Base-by-base conservation (phyloP, 2,888 invertebrate genomes). In the Agonum fuliginosum region DNA sequence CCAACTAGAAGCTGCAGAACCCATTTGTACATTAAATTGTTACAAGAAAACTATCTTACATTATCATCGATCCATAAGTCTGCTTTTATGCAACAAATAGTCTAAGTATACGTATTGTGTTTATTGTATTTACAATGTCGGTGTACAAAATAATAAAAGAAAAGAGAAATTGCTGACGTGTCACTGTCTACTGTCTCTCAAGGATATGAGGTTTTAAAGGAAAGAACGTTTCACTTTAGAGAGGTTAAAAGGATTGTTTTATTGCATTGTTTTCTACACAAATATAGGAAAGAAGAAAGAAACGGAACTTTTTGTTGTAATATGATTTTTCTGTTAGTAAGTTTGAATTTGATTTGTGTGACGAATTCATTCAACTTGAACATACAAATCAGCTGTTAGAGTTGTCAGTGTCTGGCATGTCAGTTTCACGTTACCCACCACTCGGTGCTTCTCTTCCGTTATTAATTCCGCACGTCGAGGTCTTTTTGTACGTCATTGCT, bases 201-300 rank as follows among this genome's bases (percentile, higher is more conserved):
- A 62, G 74, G 27, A 73, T 73, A 73, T 74, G 46, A 43, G 62
- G 27, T 74, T 62, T 51, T 70, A 51, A 24, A 62, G 46, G 24
- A n/a, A n/a, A 74, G 62, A 46, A 43, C 37, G 37, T 58, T 74
- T 74, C 62, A 65, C 24, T 62, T 46, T 43, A 22, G 46, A 41
- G 62, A 62, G 46, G 10, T 46, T 17, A 5, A 37, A 12, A n/a
- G 46, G 17, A 46, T 46, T 6, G 12, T 10, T 46, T 8, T 46
- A 12, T 14, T 46, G 46, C 14, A 6, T 17, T 54, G 8, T 22
- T 54, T 12, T 37, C 41, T n/a, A n/a, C n/a, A n/a, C n/a, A n/a
- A n/a, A n/a, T n/a, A n/a, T n/a, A n/a, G n/a, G n/a, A n/a, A n/a
- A n/a, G n/a, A n/a, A n/a, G n/a, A n/a, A n/a, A n/a, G n/a, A n/a